These are phyloP conservation scores for Pseudoips prasinana DNA, from an alignment of 2,888 invertebrate species.

Conservation along the genomic window DNA sequence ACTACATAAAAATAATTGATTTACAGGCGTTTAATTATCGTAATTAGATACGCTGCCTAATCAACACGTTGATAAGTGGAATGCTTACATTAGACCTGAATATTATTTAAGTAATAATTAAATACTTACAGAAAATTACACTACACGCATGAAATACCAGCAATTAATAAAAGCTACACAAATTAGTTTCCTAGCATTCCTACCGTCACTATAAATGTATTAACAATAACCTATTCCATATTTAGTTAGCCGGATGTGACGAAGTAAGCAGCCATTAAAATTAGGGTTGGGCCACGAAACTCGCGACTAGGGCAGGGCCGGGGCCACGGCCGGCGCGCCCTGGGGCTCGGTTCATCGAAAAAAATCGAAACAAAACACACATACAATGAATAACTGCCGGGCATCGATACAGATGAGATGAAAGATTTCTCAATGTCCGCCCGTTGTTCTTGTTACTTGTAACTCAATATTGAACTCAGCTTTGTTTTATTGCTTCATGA, in stretches of 20 bases:
- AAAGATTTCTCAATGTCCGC: slow-evolving; percentile 75
- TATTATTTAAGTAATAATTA: slow-evolving; percentile 8
- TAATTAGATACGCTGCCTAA: slow-evolving; percentile 67
- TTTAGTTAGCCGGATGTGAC: slow-evolving; percentile 71
- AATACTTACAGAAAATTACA: too few relatives aligned
- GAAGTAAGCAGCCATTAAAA: slow-evolving; percentile 79
- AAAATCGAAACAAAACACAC: slow-evolving; percentile 58
- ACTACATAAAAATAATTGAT: slow-evolving; percentile 54
- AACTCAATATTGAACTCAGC: slow-evolving; percentile 64
- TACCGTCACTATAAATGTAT: slow-evolving; percentile 7
- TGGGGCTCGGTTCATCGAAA: slow-evolving; percentile 48
- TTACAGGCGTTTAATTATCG: slow-evolving; percentile 62
- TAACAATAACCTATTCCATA: slow-evolving; percentile 51
- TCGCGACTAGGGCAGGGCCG: slow-evolving; percentile 74
- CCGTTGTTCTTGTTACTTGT: slow-evolving; percentile 68
- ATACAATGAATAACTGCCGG: slow-evolving; percentile 67
- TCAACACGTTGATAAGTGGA: slow-evolving; percentile 28
- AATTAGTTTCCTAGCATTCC: slow-evolving; percentile 13
- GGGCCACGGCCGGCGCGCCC: slow-evolving; percentile 59
- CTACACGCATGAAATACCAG: background rate
- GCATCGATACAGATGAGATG: slow-evolving; percentile 71
- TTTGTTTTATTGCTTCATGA: slow-evolving; percentile 45
- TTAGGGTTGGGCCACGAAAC: slow-evolving; percentile 79
- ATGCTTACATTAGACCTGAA: slow-evolving; percentile 20
- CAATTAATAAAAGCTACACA: slow-evolving; percentile 7